Conservation (phyloP, 2,113 vertebrate species). For the Nannospalax galili region DNA sequence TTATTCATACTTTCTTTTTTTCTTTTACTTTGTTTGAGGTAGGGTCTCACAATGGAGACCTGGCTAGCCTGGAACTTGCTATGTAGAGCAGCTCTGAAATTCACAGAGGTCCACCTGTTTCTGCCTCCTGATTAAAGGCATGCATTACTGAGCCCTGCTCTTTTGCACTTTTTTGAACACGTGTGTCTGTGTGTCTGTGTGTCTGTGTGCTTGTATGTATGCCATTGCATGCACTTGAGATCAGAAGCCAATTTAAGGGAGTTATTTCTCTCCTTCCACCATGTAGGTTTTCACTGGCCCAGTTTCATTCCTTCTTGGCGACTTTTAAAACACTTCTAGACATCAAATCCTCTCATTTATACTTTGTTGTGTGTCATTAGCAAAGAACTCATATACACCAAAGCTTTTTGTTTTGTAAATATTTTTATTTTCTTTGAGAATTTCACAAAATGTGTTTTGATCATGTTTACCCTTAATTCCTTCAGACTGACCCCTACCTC, state of each 20-base stretch:
- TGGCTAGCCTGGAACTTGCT: not conserved
- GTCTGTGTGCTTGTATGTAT: not conserved
- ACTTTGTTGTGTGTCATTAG: too few species aligned
- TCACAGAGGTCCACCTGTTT: not conserved
- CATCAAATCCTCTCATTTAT: not conserved
- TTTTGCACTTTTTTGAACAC: not conserved
- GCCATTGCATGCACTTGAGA: not conserved
- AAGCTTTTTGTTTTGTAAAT: too few species aligned
- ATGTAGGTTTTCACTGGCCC: not conserved
- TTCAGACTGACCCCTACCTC: too few species aligned
- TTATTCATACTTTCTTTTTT: not conserved
- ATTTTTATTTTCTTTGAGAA: too few species aligned
- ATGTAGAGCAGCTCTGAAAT: not conserved
- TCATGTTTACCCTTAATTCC: too few species aligned
- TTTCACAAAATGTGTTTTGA: too few species aligned
- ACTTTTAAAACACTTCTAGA: not conserved
- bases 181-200: not conserved
- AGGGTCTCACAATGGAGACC: not conserved
- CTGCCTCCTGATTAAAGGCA: not conserved
- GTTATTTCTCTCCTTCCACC: not conserved
- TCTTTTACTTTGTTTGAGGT: not conserved
- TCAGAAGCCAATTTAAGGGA: not conserved
- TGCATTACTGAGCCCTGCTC: not conserved
- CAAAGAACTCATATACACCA: too few species aligned
- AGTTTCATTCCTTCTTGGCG: not conserved